Percentiles rank a stretch among this genome's conserved stretches.
These are phyloP conservation scores for Remorina albescens DNA, from an alignment of 2,797 vertebrate genomes.

Conservation along the genomic window DNA sequence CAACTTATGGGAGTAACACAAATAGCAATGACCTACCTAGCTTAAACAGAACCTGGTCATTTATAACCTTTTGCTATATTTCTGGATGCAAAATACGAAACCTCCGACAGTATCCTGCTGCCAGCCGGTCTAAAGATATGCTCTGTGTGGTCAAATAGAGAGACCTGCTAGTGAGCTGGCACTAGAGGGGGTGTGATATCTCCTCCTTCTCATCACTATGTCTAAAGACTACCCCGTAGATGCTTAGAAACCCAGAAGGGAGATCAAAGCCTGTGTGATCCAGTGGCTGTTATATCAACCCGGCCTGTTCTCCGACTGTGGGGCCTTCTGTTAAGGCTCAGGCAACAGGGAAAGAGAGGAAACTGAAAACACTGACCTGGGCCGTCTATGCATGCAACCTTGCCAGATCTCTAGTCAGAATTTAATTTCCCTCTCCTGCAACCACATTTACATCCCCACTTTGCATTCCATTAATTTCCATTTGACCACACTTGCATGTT, in stretches of 20 bases:
- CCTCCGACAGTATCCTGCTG: background rate
- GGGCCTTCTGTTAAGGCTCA: slow-evolving; percentile 58
- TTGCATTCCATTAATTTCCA: slow-evolving; percentile 70
- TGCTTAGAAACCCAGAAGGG: slow-evolving; percentile 62
- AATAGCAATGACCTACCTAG: background rate
- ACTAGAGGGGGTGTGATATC: slow-evolving; percentile 58
- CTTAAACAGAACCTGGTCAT: slow-evolving; percentile 7
- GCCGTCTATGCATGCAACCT: slow-evolving; percentile 28
- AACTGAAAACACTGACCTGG: slow-evolving; percentile 50
- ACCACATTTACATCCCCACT: slow-evolving; percentile 66
- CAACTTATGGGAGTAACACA: background rate
- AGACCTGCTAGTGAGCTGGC: slow-evolving; percentile 36
- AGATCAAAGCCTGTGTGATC: slow-evolving; percentile 78
- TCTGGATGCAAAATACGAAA: background rate
- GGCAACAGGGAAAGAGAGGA: slow-evolving; percentile 36
- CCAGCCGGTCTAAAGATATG: slow-evolving; percentile 23
- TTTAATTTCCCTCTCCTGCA: slow-evolving; percentile 17
- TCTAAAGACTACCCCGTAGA: slow-evolving; percentile 67
- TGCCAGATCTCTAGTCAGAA: slow-evolving; percentile 26
- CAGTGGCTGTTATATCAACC: slow-evolving; percentile 72
- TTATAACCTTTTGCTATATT: background rate
- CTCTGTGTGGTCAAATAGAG: slow-evolving; percentile 27
- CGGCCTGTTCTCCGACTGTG: slow-evolving; percentile 61
- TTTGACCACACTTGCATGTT: slow-evolving; percentile 63
- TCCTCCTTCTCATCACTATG: slow-evolving; percentile 68